Evolutionary conservation across 2,797 vertebrate genomes (phyloP).

Genomic region (Gambusia yucatana): DNA sequence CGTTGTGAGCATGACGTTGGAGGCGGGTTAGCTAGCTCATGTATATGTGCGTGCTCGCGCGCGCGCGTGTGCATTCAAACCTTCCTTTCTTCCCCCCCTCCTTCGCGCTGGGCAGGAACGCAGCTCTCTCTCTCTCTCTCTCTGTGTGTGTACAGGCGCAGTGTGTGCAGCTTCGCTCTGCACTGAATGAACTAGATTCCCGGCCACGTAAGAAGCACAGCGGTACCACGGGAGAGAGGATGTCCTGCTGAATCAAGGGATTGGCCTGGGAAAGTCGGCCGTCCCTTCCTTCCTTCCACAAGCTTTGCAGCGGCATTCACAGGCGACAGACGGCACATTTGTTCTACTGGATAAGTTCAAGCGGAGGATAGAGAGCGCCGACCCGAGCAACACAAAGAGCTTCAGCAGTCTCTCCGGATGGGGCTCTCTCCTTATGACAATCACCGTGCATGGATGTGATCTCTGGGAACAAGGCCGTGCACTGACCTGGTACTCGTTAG

Average conservation of each 20-base stretch:
- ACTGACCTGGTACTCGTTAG: slow-evolving; percentile 73
- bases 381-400: slow-evolving; percentile 70
- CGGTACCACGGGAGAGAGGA: slow-evolving; percentile 82
- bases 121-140: slow-evolving; percentile 64
- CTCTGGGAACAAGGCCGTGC: slow-evolving; percentile 75
- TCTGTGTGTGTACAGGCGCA: slow-evolving; percentile 71
- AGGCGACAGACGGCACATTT: slow-evolving; percentile 44
- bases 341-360: slow-evolving; percentile 40
- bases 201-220: slow-evolving; percentile 92
- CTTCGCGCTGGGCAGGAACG: slow-evolving; percentile 57
- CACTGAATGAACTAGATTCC: slow-evolving; percentile 83
- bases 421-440: slow-evolving; percentile 68
- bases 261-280: slow-evolving; percentile 84
- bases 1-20: slow-evolving; percentile 53
- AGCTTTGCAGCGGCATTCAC: slow-evolving; percentile 37
- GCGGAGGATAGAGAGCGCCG: slow-evolving; percentile 58
- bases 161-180: slow-evolving; percentile 55
- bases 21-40: slow-evolving; percentile 58
- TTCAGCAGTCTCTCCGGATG: slow-evolving; percentile 54
- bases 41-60: slow-evolving; percentile 17
- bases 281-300: slow-evolving; percentile 61
- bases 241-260: slow-evolving; percentile 88
- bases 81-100: slow-evolving; percentile 2
- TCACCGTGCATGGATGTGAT: slow-evolving; percentile 76
- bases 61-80: slow-evolving; percentile 7